These are phyloP conservation scores for Drosophila elegans DNA, from an alignment of 1,140 invertebrate genomes.

Conservation along the genomic window DNA sequence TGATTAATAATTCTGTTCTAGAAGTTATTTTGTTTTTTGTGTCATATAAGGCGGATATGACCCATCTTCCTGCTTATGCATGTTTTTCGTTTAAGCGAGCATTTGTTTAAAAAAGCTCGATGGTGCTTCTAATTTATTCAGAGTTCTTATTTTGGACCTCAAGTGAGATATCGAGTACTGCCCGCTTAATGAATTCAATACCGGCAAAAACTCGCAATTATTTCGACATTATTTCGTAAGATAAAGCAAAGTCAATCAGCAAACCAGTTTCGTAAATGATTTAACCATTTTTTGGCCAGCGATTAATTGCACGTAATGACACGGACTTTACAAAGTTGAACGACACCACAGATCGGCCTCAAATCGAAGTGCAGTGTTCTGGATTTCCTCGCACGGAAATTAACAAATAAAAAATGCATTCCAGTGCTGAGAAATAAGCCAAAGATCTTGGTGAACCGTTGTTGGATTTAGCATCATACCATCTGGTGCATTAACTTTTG, in stretches of 20 bases:
- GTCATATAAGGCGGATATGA: slow-evolving; percentile 21
- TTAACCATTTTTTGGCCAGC: slow-evolving; percentile 12
- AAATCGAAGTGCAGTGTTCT: slow-evolving; percentile 2
- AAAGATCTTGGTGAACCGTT: too few species aligned
- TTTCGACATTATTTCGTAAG: slow-evolving; percentile 35
- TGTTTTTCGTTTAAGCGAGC: not conserved
- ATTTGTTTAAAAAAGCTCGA: slow-evolving; percentile 7
- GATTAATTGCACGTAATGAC: slow-evolving; percentile 23
- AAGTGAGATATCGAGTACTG: slow-evolving; percentile 19
- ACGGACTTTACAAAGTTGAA: slow-evolving; percentile 32
- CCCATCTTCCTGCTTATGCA: slow-evolving; percentile 17
- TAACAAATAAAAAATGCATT: too few species aligned
- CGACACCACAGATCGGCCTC: slow-evolving; percentile 11
- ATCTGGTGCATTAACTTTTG: too few species aligned
- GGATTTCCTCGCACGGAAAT: slow-evolving; percentile 10
- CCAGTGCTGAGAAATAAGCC: not conserved
- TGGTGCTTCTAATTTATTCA: slow-evolving; percentile 9
- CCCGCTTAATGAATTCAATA: slow-evolving; percentile 27
- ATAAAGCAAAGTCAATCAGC: slow-evolving; percentile 26
- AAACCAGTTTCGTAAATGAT: slow-evolving; percentile 40
- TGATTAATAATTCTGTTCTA: slow-evolving; percentile 18
- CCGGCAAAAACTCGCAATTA: slow-evolving; percentile 14
- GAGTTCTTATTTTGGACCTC: slow-evolving; percentile 4
- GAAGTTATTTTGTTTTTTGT: slow-evolving; percentile 21
- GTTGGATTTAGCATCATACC: too few species aligned